These are phyloP conservation scores for Microtus pennsylvanicus DNA, from an alignment of 2,113 vertebrate genomes.

Conservation along the genomic window DNA sequence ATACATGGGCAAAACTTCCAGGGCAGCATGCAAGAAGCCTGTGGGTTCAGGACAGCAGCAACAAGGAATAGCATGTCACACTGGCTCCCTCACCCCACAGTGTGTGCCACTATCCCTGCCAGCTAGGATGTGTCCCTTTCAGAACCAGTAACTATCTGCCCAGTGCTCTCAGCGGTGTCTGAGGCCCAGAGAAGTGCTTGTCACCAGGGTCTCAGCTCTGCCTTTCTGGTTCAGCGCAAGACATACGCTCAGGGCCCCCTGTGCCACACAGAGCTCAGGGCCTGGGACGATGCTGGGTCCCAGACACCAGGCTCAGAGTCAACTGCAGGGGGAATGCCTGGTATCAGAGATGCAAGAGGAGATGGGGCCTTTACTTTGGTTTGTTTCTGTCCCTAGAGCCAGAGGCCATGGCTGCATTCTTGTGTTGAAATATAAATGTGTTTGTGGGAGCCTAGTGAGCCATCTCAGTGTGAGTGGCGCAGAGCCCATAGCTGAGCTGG, in stretches of 20 bases:
- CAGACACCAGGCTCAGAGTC: fast-evolving
- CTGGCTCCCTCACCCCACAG: not conserved
- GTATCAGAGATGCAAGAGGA: fast-evolving
- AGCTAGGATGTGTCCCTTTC: not conserved
- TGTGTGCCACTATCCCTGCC: fast-evolving
- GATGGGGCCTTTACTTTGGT: not conserved
- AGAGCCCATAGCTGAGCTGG: not conserved
- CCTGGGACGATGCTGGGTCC: not conserved
- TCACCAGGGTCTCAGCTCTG: not conserved
- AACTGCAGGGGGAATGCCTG: not conserved
- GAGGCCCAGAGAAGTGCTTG: not conserved
- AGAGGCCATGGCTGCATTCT: not conserved
- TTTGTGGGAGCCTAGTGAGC: not conserved
- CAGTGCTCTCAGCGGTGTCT: not conserved
- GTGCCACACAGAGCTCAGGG: no score
- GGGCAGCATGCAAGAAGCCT: fast-evolving
- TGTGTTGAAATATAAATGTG: not conserved
- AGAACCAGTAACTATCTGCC: not conserved
- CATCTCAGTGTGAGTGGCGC: not conserved
- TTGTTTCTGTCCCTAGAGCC: not conserved
- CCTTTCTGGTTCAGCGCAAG: not conserved
- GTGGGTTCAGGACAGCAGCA: not conserved
- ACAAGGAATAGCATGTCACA: not conserved
- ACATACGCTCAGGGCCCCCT: not conserved
- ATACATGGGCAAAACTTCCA: not conserved